Evolutionary conservation across 2,113 vertebrate species (phyloP), one percentile per base, ranked within the genome.

Genomic region (Odocoileus hemionus): DNA sequence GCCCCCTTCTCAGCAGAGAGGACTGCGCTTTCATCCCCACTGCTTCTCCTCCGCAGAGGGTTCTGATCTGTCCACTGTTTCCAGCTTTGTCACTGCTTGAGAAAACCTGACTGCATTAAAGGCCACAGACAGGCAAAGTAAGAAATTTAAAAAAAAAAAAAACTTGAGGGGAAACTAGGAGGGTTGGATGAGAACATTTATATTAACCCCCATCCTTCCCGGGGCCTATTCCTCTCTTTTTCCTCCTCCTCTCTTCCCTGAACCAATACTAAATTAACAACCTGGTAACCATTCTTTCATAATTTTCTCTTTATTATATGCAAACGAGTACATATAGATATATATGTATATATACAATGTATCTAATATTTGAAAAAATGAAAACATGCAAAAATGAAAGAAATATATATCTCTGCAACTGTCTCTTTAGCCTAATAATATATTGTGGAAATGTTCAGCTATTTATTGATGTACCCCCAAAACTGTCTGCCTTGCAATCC

Each of bases 221-320:
- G 0, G 6, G 3, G 4, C 6, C 33, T 50, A 43, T 6, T 57
- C 17, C 2, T 80, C 50, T 33, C 15, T 36, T 52, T 13, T n/a
- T n/a, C 47, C 7, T 23, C 26, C 67, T 70, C 19, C 45, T 82
- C 14, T 43, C 26, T 70, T 82, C 3, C 33, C 60, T 47, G 17
- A 50, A 39, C 25, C 39, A 67, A 36, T 25, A 45, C 17, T 39
- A 47, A 86, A 67, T 47, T 55, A 47, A 17, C 25, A 50, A 50
- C 25, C 50, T 95, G 39, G 23, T 13, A 57, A 47, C 17, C 30
- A 60, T 39, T 6, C 1, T 43, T 19, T 52, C 58, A 67, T 25
- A 30, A 58, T 57, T 43, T 61, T 61, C 83, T 70, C 33, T 80
- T 80, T 60, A 45, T 55, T 60, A 61, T 25, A 28, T 28, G 43